phyloP scores from a whole-genome alignment of 2,888 invertebrate genomes.

The Hypolimnas misippus region DNA sequence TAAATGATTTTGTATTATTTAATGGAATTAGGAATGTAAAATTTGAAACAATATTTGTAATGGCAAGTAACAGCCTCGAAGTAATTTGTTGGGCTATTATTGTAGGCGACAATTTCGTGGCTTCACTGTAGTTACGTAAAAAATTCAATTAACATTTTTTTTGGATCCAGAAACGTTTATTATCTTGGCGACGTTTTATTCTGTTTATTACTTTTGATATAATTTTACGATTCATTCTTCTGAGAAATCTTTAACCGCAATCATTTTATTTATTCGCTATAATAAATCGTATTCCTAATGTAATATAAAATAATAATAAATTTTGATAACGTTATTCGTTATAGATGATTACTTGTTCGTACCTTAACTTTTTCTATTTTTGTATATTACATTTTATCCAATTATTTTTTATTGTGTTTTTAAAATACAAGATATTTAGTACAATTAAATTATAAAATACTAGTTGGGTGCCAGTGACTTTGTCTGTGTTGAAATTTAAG shows the following conservation, averaged over 20 bases:
- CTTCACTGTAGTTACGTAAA: not conserved
- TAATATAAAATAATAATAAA: not conserved
- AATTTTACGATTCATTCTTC: not conserved
- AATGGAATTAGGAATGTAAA: too few species aligned
- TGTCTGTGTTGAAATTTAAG: too few species aligned
- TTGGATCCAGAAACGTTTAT: not conserved
- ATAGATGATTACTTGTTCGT: too few species aligned
- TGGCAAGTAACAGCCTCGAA: not conserved
- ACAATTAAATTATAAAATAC: too few species aligned
- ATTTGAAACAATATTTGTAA: not conserved
- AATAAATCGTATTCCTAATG: not conserved
- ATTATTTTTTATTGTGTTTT: too few species aligned
- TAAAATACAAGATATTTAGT: too few species aligned
- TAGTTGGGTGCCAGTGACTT: too few species aligned
- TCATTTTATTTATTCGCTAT: not conserved
- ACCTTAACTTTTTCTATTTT: too few species aligned
- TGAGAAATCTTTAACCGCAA: not conserved
- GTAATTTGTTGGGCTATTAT: not conserved
- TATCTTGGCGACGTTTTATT: not conserved
- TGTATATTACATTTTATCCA: too few species aligned
- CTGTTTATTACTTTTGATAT: not conserved
- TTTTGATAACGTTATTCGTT: too few species aligned
- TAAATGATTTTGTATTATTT: too few species aligned
- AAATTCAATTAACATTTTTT: slow-evolving; percentile 2
- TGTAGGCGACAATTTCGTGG: not conserved